Evolutionary conservation across 2,888 invertebrate genomes (phyloP).

Genomic region (Phasia obesa): DNA sequence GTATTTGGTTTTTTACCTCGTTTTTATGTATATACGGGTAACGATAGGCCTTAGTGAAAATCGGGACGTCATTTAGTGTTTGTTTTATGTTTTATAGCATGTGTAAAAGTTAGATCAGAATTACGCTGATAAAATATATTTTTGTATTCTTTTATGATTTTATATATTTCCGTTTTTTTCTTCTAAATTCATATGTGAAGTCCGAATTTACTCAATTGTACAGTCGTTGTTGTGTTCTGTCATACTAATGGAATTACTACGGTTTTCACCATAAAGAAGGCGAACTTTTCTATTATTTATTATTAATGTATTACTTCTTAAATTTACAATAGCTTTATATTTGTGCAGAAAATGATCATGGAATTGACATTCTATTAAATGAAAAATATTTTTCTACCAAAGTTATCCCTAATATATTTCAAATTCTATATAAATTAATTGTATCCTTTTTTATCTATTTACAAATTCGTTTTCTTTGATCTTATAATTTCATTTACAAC

Average conservation of each 20-base stretch:
- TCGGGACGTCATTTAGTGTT: conserved; percentile 16
- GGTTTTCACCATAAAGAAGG: too few species aligned
- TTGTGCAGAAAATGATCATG: neutral
- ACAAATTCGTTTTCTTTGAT: too few species aligned
- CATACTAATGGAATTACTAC: too few species aligned
- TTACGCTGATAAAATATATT: conserved; percentile 3
- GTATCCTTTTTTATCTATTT: too few species aligned
- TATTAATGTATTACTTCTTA: neutral
- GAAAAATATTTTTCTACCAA: too few species aligned
- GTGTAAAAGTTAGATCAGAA: conserved; percentile 18
- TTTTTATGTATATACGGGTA: conserved; percentile 13
- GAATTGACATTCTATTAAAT: neutral
- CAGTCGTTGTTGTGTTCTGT: conserved; percentile 31
- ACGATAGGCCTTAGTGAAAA: conserved; percentile 8
- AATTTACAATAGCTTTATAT: conserved; percentile 1
- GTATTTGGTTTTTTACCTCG: neutral
- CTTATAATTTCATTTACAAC: too few species aligned
- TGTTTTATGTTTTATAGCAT: conserved; percentile 11
- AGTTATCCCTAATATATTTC: too few species aligned
- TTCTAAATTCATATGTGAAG: neutral
- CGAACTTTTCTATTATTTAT: neutral
- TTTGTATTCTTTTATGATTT: conserved; percentile 16
- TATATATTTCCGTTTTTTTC: neutral
- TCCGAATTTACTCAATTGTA: neutral
- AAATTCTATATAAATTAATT: too few species aligned